phyloP scores from a whole-genome alignment of 2,797 vertebrate genomes.

The Gymnopithys bicolor region DNA sequence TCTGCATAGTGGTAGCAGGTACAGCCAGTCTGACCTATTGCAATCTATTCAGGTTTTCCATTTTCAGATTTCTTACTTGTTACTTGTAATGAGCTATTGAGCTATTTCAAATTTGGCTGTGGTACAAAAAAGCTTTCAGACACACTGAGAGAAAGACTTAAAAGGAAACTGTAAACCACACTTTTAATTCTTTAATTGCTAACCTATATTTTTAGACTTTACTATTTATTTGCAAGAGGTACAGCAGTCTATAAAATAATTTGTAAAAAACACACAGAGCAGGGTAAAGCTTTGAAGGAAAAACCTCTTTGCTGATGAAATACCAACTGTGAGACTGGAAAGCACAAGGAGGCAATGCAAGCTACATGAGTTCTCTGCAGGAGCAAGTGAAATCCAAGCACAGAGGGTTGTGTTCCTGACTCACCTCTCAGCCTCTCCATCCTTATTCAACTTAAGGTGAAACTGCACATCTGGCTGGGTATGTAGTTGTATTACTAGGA shows the following conservation, averaged over 20 bases:
- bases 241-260: background rate
- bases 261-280: background rate
- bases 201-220: background rate
- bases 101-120: constrained; percentile 30
- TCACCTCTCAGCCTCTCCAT: background rate
- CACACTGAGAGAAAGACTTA: background rate
- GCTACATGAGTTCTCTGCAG: background rate
- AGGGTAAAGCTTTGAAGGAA: background rate
- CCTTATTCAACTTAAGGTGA: background rate
- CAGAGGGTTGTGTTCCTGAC: background rate
- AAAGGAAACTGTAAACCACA: constrained; percentile 25
- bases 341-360: background rate
- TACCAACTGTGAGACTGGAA: background rate
- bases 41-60: background rate
- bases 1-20: background rate
- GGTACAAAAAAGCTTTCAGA: constrained; percentile 66
- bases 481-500: background rate
- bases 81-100: background rate
- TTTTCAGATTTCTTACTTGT: background rate
- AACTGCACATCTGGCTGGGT: background rate
- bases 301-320: background rate
- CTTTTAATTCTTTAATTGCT: constrained; percentile 48
- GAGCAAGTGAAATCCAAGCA: background rate
- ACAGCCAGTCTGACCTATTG: background rate
- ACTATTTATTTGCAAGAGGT: background rate